Evolutionary conservation across 2,113 vertebrate species (phyloP).

Genomic region (Pseudolaguvia tuberculata): DNA sequence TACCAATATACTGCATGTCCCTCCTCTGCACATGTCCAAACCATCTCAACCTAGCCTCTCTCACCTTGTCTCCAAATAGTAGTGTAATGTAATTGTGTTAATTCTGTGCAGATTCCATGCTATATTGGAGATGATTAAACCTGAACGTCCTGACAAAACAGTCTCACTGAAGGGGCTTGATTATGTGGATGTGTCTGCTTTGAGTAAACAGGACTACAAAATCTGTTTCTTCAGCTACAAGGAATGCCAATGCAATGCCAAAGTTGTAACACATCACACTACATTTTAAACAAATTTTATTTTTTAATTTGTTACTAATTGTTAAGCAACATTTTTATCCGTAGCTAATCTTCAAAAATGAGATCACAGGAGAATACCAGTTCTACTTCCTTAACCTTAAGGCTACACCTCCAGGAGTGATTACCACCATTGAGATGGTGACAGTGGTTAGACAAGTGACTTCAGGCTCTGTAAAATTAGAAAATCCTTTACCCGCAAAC

Average conservation of each 20-base stretch:
- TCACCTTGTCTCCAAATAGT: too few relatives aligned
- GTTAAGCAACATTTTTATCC: not conserved
- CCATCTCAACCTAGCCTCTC: too few relatives aligned
- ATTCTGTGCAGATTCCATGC: constrained; percentile 70
- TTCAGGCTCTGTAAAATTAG: constrained; percentile 64
- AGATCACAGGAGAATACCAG: constrained; percentile 74
- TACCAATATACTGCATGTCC: too few relatives aligned
- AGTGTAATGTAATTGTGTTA: constrained; percentile 6
- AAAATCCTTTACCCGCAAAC: constrained; percentile 73
- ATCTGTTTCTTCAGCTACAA: constrained; percentile 76
- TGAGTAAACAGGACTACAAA: constrained; percentile 71
- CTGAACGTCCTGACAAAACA: constrained; percentile 70
- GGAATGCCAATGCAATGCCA: constrained; percentile 66
- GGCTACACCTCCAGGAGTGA: constrained; percentile 63
- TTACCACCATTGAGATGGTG: constrained; percentile 68
- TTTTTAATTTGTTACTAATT: not conserved
- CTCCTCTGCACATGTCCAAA: too few relatives aligned
- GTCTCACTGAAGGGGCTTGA: constrained; percentile 73
- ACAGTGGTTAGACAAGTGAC: constrained; percentile 64
- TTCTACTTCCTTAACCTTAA: constrained; percentile 76
- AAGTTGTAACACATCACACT: constrained; percentile 55
- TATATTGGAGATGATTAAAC: constrained; percentile 71
- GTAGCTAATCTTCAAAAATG: constrained; percentile 80
- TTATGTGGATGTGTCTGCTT: constrained; percentile 76
- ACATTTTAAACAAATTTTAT: not conserved